Percentiles rank a stretch among this genome's conserved stretches.
phyloP scores from a whole-genome alignment of 2,888 invertebrate genomes.

The Philhelius pedissequus region DNA sequence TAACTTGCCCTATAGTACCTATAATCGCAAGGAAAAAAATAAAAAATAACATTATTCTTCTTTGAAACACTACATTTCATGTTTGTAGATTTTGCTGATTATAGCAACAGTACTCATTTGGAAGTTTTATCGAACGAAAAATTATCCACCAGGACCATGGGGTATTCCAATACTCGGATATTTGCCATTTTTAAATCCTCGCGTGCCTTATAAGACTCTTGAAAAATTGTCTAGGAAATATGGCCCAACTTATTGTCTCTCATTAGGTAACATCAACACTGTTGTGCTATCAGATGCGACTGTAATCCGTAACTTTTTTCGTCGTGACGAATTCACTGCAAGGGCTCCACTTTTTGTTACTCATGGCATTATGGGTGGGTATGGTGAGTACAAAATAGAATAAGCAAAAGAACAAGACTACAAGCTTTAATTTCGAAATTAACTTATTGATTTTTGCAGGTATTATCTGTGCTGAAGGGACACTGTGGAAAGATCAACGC shows the following conservation, averaged over 20 bases:
- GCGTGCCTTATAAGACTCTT: slow-evolving; percentile 86
- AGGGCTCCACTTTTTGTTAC: slow-evolving; percentile 89
- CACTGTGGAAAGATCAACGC: slow-evolving; percentile 90
- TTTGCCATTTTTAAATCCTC: slow-evolving; percentile 85
- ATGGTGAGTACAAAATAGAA: slow-evolving; percentile 83
- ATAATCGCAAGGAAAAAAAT: too few species aligned
- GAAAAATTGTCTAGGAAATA: slow-evolving; percentile 84
- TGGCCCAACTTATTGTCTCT: slow-evolving; percentile 87
- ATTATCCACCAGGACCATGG: slow-evolving; percentile 85
- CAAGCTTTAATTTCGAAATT: neutral
- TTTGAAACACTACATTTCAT: neutral
- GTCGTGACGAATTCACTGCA: slow-evolving; percentile 86
- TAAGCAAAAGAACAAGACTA: neutral
- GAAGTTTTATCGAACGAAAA: slow-evolving; percentile 42
- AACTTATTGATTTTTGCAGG: slow-evolving; percentile 80
- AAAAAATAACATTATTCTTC: neutral
- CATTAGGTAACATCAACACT: slow-evolving; percentile 87
- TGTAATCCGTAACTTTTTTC: slow-evolving; percentile 86
- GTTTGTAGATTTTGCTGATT: slow-evolving; percentile 22
- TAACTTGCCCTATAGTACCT: too few species aligned
- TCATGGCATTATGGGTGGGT: slow-evolving; percentile 92
- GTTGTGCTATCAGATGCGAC: slow-evolving; percentile 88
- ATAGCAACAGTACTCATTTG: slow-evolving; percentile 28
- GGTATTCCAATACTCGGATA: slow-evolving; percentile 90
- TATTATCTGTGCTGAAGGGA: slow-evolving; percentile 89